Percentiles rank a stretch among this genome's conserved stretches.
phyloP scores from a whole-genome alignment of 2,888 invertebrate species.

The Ennomos erosarius region DNA sequence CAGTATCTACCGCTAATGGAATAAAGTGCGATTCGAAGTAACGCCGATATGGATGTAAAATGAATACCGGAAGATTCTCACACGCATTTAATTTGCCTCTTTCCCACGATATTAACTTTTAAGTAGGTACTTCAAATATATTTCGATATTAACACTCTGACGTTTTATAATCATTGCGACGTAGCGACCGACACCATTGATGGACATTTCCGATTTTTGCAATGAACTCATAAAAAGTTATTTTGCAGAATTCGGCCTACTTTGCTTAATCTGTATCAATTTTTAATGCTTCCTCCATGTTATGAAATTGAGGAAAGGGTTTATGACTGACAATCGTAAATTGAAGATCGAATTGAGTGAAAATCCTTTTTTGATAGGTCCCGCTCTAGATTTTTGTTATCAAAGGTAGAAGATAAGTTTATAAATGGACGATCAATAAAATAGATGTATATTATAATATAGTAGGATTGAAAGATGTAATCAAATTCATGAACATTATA shows the following conservation, averaged over 20 bases:
- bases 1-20: constrained; percentile 37
- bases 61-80: constrained; percentile 33
- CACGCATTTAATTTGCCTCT: constrained; percentile 35
- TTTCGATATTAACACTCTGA: constrained; percentile 45
- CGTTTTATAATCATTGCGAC: constrained; percentile 51
- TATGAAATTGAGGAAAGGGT: constrained; percentile 46
- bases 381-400: constrained; percentile 9
- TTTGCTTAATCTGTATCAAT: constrained; percentile 37
- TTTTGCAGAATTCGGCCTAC: constrained; percentile 40
- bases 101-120: constrained; percentile 48
- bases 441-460: no score
- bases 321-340: constrained; percentile 28
- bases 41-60: constrained; percentile 30
- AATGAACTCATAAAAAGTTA: constrained; percentile 45
- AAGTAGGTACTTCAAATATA: constrained; percentile 30
- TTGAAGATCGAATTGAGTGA: constrained; percentile 17
- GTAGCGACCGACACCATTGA: constrained; percentile 51
- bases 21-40: constrained; percentile 22
- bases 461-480: no score
- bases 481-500: no score
- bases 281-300: constrained; percentile 51
- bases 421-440: neutral
- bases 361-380: constrained; percentile 9
- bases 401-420: neutral
- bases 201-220: constrained; percentile 52